Conservation (phyloP, 2,113 vertebrate species). For the Malurus alboscapulatus region DNA sequence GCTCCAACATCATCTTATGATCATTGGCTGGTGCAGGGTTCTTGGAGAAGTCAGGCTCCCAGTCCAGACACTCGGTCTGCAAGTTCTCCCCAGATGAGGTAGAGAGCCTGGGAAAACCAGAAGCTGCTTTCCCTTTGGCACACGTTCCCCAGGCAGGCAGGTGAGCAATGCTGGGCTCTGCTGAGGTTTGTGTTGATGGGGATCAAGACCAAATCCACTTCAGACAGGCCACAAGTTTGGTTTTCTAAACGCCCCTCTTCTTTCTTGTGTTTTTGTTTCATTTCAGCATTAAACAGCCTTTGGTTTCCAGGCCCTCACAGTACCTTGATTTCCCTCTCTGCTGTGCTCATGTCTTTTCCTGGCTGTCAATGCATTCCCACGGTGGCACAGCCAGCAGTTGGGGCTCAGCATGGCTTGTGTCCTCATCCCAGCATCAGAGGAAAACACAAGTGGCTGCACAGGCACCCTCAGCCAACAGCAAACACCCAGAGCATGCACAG, state of each 20-base stretch:
- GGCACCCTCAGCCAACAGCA: background rate
- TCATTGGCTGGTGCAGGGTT: background rate
- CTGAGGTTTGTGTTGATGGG: background rate
- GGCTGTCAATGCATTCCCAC: rapidly evolving
- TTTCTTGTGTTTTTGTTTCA: background rate
- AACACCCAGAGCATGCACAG: background rate
- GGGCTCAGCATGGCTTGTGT: rapidly evolving
- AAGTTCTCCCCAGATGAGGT: background rate
- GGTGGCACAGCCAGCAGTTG: rapidly evolving
- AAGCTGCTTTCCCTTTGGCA: background rate
- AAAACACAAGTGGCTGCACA: background rate
- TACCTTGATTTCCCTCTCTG: background rate
- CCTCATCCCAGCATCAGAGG: background rate
- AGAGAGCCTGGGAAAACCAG: background rate
- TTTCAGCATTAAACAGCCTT: background rate
- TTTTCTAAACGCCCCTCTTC: background rate
- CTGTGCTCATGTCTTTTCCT: rapidly evolving
- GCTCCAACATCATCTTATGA: background rate
- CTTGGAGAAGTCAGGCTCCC: background rate
- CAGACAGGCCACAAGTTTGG: background rate
- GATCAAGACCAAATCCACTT: background rate
- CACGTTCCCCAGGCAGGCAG: rapidly evolving
- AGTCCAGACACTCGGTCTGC: too few species aligned
- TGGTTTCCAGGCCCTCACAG: background rate
- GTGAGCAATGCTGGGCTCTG: background rate